Evolutionary conservation across 2,797 vertebrate species (phyloP).

Genomic region (Lutjanus argentimaculatus): DNA sequence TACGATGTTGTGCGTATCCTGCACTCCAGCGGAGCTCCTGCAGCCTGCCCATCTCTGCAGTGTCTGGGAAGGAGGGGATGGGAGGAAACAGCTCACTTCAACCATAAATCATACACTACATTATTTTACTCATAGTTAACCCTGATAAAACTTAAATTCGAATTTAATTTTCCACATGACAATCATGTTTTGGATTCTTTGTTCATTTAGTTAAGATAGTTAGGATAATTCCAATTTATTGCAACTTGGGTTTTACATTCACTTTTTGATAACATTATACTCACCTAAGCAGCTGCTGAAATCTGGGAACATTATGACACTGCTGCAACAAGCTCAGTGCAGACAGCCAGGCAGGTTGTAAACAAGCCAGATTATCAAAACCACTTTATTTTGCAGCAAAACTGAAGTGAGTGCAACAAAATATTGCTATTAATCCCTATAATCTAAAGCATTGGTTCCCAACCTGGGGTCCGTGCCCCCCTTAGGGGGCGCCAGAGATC

Average conservation of each 20-base stretch:
- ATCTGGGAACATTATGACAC: not conserved
- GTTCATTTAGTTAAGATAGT: too few relatives aligned
- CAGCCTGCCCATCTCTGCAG: too few relatives aligned
- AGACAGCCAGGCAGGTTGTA: not conserved
- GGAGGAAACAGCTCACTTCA: too few relatives aligned
- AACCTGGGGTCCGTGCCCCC: too few relatives aligned
- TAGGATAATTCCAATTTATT: too few relatives aligned
- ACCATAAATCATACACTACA: not conserved
- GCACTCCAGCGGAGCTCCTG: too few relatives aligned
- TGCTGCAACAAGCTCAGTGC: not conserved
- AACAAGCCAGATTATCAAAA: not conserved
- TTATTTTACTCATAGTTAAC: not conserved
- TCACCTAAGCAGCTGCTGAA: not conserved
- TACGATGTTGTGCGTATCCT: too few relatives aligned
- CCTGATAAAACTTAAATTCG: not conserved
- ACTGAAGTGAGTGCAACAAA: not conserved
- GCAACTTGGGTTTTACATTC: not conserved
- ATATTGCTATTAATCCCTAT: not conserved
- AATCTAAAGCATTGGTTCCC: too few relatives aligned
- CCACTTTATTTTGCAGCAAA: not conserved
- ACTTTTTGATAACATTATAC: not conserved
- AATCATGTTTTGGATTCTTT: not conserved
- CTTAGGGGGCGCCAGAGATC: too few relatives aligned
- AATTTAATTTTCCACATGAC: constrained; percentile 3
- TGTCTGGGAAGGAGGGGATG: too few relatives aligned